A percentile compares a stretch with the other conserved stretches of the same genome.
Evolutionary conservation across 2,797 vertebrate genomes (phyloP).

Genomic region (Fringilla coelebs): DNA sequence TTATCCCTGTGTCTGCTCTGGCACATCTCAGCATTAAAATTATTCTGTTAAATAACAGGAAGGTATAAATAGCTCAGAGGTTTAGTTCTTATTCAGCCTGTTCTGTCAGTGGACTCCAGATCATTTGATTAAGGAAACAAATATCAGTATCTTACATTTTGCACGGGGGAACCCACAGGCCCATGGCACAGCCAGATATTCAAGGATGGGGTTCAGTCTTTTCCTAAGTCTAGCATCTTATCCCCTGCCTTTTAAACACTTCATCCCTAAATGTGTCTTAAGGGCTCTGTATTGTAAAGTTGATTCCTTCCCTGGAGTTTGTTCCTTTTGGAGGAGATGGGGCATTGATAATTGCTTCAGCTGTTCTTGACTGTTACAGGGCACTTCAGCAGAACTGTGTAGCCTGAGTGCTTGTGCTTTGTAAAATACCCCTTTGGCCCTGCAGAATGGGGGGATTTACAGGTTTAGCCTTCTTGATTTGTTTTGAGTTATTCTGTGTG

Average conservation of each 20-base stretch:
- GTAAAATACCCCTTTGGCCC: not conserved
- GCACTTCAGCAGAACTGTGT: not conserved
- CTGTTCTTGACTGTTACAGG: not conserved
- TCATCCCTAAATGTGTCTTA: not conserved
- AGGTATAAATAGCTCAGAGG: not conserved
- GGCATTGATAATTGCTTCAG: constrained; percentile 42
- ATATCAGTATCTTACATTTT: not conserved
- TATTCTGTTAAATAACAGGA: not conserved
- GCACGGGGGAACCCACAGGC: fast-evolving
- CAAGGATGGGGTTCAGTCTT: not conserved
- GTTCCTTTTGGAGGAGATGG: constrained; percentile 1
- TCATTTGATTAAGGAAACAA: not conserved
- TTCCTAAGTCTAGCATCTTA: not conserved
- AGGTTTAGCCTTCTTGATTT: constrained; percentile 3
- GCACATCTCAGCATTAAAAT: not conserved
- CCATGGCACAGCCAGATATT: fast-evolving
- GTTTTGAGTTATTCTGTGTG: not conserved
- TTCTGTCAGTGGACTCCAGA: not conserved
- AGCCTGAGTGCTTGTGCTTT: not conserved
- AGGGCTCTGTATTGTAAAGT: not conserved
- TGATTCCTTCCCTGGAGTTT: constrained; percentile 28
- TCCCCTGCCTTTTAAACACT: not conserved
- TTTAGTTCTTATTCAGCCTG: not conserved
- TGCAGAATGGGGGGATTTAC: constrained; percentile 11
- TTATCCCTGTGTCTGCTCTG: not conserved